Evolutionary conservation across 2,113 vertebrate species (phyloP), one percentile per base, ranked within the genome.

Genomic region (Brachirus orientalis): DNA sequence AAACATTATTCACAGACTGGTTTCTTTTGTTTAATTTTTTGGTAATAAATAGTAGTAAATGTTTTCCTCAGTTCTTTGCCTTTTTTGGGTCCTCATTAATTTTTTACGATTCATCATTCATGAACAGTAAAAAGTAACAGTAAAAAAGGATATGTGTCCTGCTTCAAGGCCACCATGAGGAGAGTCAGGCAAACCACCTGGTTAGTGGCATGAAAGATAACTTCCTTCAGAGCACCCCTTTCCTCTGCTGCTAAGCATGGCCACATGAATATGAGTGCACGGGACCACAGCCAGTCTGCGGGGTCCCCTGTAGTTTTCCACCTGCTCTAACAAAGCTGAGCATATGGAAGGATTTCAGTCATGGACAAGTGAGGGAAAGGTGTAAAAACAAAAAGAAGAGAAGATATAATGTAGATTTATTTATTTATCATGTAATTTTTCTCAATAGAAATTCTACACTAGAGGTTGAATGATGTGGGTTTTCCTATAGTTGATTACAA

Each of bases 281-380:
- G 20, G 62, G 74, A 77, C 1, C 8, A 62, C 60, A 44, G 79
- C 82, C 72, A 80, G 79, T 45, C 17, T 53, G 17, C 67, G 47
- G 9, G 20, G 76, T 64, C 55, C 65, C 88, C 83, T 78, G 76
- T 10, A 59, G 85, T 89, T 79, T 63, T 59, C 88, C 89, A 91
- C 89, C 86, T 92, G 88, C 80, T 87, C 85, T 10, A 35, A 77
- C 48, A 48, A 63, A 58, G 78, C 37, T 8, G 65, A 80, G 70
- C 86, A 88, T 86, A 89, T 86, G 86, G 81, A 76, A 76, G 46
- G 53, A 60, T 82, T 87, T 89, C 50, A 76, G 66, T 69, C 72
- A 66, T 66, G 63, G 51, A 68, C 52, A 4, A 62, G 53, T 50
- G 51, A 72, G 57, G 69, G 65, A 10, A 63, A 66, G 52, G 44